These are phyloP conservation scores for Centruroides sculpturatus DNA, from an alignment of 1,140 invertebrate species.

Conservation along the genomic window DNA sequence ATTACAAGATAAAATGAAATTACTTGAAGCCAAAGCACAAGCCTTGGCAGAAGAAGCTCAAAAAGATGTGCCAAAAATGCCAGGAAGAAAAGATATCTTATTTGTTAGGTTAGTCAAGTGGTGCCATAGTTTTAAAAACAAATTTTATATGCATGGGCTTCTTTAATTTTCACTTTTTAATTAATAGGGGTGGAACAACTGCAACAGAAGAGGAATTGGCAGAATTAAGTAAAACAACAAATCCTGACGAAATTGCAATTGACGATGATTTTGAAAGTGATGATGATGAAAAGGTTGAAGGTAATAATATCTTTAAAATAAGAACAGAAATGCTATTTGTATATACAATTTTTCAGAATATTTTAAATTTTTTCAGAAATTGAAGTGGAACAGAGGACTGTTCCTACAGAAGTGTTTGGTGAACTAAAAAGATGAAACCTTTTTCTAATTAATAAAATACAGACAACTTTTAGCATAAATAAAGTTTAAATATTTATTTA, in stretches of 20 bases:
- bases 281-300: slow-evolving; percentile 44
- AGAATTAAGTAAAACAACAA: slow-evolving; percentile 48
- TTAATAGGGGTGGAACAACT: slow-evolving; percentile 78
- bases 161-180: slow-evolving; percentile 40
- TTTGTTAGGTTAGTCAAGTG: slow-evolving; percentile 29
- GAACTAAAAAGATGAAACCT: no score
- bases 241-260: slow-evolving; percentile 91
- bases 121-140: background rate
- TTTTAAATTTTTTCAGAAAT: slow-evolving; percentile 35
- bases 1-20: slow-evolving; percentile 67
- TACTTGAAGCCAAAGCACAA: slow-evolving; percentile 67
- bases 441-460: no score
- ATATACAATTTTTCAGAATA: slow-evolving; percentile 5
- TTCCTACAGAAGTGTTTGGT: slow-evolving; percentile 18
- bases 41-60: slow-evolving; percentile 31
- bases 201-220: slow-evolving; percentile 50
- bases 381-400: slow-evolving; percentile 38
- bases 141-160: background rate
- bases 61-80: slow-evolving; percentile 22
- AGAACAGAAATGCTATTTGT: no score
- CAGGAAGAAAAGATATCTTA: slow-evolving; percentile 26
- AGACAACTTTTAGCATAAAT: no score
- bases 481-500: no score
- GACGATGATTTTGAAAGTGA: slow-evolving; percentile 60
- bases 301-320: slow-evolving; percentile 15